A percentile compares a stretch with the other conserved stretches of the same genome.
Evolutionary conservation across 2,888 invertebrate species (phyloP).

Genomic region (Lordiphosa andalusiaca): DNA sequence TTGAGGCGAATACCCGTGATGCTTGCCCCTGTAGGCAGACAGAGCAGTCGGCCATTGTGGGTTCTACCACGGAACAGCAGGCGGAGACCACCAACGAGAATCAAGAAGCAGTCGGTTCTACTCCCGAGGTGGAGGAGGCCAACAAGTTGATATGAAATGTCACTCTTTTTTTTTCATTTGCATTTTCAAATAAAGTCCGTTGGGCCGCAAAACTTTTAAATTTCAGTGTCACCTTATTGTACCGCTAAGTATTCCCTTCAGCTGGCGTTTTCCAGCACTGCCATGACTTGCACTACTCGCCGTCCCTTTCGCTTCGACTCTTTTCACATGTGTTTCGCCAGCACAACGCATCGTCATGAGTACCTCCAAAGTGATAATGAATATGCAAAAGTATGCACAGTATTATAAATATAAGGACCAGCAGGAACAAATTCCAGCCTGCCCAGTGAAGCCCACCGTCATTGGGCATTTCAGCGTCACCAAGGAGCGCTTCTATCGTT

Average conservation of each 20-base stretch:
- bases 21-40: slow-evolving; percentile 83
- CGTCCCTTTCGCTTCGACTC: too few species aligned
- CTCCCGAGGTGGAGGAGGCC: slow-evolving; percentile 35
- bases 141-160: slow-evolving; percentile 23
- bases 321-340: too few species aligned
- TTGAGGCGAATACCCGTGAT: slow-evolving; percentile 84
- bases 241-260: not conserved
- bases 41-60: slow-evolving; percentile 24
- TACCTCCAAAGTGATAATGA: too few species aligned
- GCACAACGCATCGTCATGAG: too few species aligned
- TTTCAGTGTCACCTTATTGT: not conserved
- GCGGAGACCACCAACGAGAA: slow-evolving; percentile 13
- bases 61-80: slow-evolving; percentile 23
- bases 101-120: slow-evolving; percentile 1
- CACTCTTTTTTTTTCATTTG: not conserved
- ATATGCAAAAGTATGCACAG: too few species aligned
- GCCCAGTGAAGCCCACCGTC: too few species aligned
- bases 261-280: too few species aligned
- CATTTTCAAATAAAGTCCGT: not conserved
- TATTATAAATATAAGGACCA: too few species aligned
- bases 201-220: not conserved
- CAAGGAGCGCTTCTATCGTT: too few species aligned
- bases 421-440: too few species aligned
- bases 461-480: too few species aligned
- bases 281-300: too few species aligned